Evolutionary conservation across 2,888 invertebrate genomes (phyloP).

Genomic region (Pegoplata infirma): DNA sequence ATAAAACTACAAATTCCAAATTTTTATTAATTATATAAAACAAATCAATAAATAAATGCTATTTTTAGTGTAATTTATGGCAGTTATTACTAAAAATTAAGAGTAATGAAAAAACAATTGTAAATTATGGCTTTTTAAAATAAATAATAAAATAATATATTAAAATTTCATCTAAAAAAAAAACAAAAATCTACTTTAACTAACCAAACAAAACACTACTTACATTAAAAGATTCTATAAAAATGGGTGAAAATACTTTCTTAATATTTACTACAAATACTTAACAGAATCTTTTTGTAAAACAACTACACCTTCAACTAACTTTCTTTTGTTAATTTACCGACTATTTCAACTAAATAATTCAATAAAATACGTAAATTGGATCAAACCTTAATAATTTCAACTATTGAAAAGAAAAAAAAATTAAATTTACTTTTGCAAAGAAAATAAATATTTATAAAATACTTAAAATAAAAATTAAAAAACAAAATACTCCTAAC

Average conservation of each 20-base stretch:
- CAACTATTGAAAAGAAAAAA: slow-evolving; percentile 1
- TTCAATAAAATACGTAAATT: slow-evolving; percentile 1
- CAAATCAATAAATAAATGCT: slow-evolving; percentile 44
- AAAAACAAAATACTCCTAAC: slow-evolving; percentile 39
- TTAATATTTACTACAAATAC: neutral
- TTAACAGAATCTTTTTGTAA: slow-evolving; percentile 3
- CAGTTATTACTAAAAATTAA: slow-evolving; percentile 31
- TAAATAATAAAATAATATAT: slow-evolving; percentile 11
- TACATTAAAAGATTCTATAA: neutral
- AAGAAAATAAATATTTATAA: slow-evolving; percentile 32
- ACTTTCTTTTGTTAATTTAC: slow-evolving; percentile 25
- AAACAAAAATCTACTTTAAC: slow-evolving; percentile 15
- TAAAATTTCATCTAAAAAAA: too few relatives aligned
- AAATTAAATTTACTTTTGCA: slow-evolving; percentile 60
- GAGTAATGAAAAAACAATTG: slow-evolving; percentile 22
- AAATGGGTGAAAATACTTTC: neutral
- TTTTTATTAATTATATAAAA: slow-evolving; percentile 40
- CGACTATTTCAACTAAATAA: neutral
- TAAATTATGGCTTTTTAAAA: slow-evolving; percentile 60
- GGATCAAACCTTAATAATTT: neutral
- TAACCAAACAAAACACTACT: slow-evolving; percentile 6
- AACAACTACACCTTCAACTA: neutral
- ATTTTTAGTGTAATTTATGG: slow-evolving; percentile 59
- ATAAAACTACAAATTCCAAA: slow-evolving; percentile 37
- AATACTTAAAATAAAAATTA: slow-evolving; percentile 9